These are phyloP conservation scores for Notiomystis cincta DNA, from an alignment of 2,113 vertebrate species.

Conservation along the genomic window DNA sequence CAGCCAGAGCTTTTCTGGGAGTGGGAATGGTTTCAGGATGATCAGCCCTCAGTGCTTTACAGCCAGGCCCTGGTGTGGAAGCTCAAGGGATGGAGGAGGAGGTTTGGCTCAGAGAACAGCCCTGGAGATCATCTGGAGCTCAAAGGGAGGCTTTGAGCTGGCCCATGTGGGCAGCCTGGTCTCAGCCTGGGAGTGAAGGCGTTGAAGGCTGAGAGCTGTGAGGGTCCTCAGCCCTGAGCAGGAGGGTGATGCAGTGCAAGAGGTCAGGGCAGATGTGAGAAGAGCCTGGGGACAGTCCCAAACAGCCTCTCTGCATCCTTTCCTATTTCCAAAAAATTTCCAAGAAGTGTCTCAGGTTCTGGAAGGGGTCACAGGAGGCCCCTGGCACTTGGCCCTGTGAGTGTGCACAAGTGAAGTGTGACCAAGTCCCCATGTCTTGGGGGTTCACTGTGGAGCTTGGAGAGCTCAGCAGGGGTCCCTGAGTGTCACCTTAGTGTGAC, in stretches of 20 bases:
- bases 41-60: neutral
- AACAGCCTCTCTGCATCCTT: neutral
- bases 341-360: neutral
- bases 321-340: neutral
- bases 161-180: neutral
- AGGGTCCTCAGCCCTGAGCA: neutral
- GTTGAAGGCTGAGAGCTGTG: neutral
- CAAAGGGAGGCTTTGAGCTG: neutral
- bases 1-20: neutral
- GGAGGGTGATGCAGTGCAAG: neutral
- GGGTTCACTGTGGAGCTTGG: neutral
- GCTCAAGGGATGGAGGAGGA: neutral
- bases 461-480: neutral
- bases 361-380: neutral
- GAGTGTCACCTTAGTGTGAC: neutral
- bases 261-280: neutral
- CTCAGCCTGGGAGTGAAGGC: neutral
- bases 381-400: neutral
- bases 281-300: neutral
- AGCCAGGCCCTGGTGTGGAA: neutral
- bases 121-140: neutral
- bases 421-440: accelerated
- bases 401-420: neutral
- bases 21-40: neutral
- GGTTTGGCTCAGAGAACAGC: neutral